A percentile compares a stretch with the other conserved stretches of the same genome.
Conservation (phyloP, 2,888 invertebrate genomes). For the Nomada goodeniana region DNA sequence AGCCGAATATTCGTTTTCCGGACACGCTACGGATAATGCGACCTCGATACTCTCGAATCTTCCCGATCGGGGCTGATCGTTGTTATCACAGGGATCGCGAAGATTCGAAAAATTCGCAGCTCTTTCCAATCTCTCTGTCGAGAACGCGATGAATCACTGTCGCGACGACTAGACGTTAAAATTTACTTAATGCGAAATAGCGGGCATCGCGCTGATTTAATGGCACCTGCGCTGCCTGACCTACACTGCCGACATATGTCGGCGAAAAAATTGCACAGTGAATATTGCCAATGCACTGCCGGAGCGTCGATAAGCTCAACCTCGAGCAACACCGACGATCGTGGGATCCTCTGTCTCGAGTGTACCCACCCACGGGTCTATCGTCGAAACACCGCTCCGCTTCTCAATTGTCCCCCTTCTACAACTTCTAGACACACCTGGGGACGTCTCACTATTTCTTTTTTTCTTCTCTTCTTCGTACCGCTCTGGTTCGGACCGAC, state of each 20-base stretch:
- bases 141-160: conserved; percentile 2
- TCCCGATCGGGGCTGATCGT: neutral
- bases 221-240: conserved; percentile 22
- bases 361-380: neutral
- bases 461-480: neutral
- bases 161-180: conserved; percentile 8
- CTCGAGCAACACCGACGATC: conserved; percentile 25
- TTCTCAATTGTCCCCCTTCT: neutral
- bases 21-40: conserved; percentile 49
- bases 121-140: conserved; percentile 1
- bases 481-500: too few species aligned
- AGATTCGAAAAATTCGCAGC: conserved; percentile 22
- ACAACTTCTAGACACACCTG: neutral
- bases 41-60: conserved; percentile 42
- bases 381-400: too few species aligned
- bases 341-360: conserved; percentile 46
- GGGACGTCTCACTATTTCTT: neutral
- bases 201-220: conserved; percentile 30
- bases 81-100: neutral
- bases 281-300: conserved; percentile 34
- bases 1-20: conserved; percentile 21
- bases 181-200: conserved; percentile 8
- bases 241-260: conserved; percentile 35
- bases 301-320: conserved; percentile 51
- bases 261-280: conserved; percentile 34